Base-by-base conservation (phyloP, 2,113 vertebrate species). In the Clinocottus analis region DNA sequence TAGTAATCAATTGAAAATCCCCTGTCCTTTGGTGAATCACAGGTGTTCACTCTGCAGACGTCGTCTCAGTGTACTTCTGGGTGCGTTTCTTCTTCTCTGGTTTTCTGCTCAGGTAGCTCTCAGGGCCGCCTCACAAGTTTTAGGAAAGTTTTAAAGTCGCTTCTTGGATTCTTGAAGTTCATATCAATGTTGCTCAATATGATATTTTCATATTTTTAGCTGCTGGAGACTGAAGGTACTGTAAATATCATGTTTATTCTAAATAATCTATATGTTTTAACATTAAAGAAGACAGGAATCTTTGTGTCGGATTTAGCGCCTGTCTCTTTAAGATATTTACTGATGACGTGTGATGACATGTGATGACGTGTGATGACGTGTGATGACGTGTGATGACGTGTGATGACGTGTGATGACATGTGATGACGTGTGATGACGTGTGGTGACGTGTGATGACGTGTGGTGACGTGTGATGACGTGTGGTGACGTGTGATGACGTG, bases 1-100 rank as follows among this genome's bases (percentile, higher is more conserved):
- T 61, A 77, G 73, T 87, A 85, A 92, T 91, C 91, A 90, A 88
- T 79, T 83, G 78, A 82, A 78, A 80, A 70, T 75, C 77, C 69
- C 75, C 31, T 56, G 66, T 84, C 43, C 67, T 75, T 72, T 76
- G 58, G 37, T 35, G 84, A 89, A 90, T 89, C 83, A 87, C 72
- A 49, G 79, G 63, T 51, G 70, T 67, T 80, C 27, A 10, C 72
- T 60, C 39, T 51, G 19, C 62, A 1, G 41, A 33, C 33, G 19
- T 83, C 68, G 75, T 75, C 70, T 49, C 23, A 58, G n/a, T 61
- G 16, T 39, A 77, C 68, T 72, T 56, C 29, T 56, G 5, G 3
- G 37, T 47, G 58, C 13, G 1, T 79, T 75, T 72, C 37, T 41
- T 43, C 25, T 63, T 17, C 31, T 47, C 60, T 58, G 37, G 47